Conservation (phyloP, 1,140 invertebrate genomes). For the Trichonephila clavipes region DNA sequence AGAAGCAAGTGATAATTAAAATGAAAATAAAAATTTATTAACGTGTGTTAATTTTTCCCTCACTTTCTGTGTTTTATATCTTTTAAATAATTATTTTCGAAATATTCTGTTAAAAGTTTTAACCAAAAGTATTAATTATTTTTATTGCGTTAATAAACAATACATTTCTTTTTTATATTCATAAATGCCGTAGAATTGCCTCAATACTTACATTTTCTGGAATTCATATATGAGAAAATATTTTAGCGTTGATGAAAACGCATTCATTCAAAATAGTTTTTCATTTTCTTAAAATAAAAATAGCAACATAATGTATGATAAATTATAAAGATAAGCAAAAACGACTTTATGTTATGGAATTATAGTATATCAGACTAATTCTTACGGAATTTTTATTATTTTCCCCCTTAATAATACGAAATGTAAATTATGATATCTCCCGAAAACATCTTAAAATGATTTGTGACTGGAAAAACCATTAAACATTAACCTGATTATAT, state of each 20-base stretch:
- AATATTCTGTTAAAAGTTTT: too few species aligned
- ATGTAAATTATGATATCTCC: neutral
- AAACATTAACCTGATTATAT: neutral
- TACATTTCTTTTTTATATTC: too few species aligned
- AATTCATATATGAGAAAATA: neutral
- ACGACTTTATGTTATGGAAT: neutral
- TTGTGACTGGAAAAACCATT: neutral
- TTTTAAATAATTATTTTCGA: too few species aligned
- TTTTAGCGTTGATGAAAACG: neutral
- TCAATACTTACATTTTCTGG: too few species aligned
- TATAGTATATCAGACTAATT: conserved; percentile 1
- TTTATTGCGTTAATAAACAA: too few species aligned
- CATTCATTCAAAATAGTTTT: neutral
- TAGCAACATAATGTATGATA: neutral
- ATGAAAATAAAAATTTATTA: too few species aligned
- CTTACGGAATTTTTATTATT: neutral
- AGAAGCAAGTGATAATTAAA: too few species aligned
- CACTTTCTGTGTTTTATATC: too few species aligned
- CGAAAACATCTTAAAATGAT: neutral
- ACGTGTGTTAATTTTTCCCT: too few species aligned
- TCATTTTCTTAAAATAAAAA: neutral
- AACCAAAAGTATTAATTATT: too few species aligned
- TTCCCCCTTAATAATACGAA: neutral
- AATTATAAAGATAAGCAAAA: neutral
- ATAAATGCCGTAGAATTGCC: too few species aligned